phyloP scores from a whole-genome alignment of 1,140 invertebrate species.

The Drosophila guanche region DNA sequence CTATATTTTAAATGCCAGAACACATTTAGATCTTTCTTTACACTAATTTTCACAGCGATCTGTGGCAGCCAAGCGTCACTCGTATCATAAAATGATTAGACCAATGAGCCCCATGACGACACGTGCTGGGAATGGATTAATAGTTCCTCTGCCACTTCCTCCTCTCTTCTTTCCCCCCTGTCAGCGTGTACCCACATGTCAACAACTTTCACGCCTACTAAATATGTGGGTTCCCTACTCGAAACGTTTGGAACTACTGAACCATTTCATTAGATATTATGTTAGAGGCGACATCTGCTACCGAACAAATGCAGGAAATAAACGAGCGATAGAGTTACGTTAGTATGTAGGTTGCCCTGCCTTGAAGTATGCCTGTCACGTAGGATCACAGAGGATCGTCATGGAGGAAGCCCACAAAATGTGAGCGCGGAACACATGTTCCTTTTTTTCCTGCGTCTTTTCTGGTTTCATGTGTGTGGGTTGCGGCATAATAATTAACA shows the following conservation, averaged over 20 bases:
- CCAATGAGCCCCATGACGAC: constrained; percentile 22
- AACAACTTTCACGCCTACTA: constrained; percentile 67
- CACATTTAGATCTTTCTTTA: neutral
- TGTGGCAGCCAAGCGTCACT: neutral
- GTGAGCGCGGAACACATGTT: constrained; percentile 52
- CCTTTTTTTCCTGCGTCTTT: constrained; percentile 2
- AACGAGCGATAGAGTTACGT: constrained; percentile 58
- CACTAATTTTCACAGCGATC: neutral
- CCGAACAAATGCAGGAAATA: constrained; percentile 27
- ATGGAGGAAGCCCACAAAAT: constrained; percentile 69
- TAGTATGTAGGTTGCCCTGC: neutral
- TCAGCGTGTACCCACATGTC: constrained; percentile 54
- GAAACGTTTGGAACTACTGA: constrained; percentile 43
- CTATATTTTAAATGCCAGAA: neutral
- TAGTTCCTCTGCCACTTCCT: neutral
- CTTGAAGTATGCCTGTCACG: constrained; percentile 75
- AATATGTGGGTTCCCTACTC: constrained; percentile 58
- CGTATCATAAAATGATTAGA: constrained; percentile 15
- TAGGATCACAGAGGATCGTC: constrained; percentile 45
- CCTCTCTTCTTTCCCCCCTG: neutral
- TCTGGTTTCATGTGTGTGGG: constrained; percentile 23
- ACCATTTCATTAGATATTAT: constrained; percentile 66
- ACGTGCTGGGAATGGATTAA: constrained; percentile 44
- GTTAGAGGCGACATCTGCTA: constrained; percentile 54
- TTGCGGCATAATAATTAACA: constrained; percentile 65